Conservation (phyloP, 2,888 invertebrate species). For the Platerodrilus igneus region DNA sequence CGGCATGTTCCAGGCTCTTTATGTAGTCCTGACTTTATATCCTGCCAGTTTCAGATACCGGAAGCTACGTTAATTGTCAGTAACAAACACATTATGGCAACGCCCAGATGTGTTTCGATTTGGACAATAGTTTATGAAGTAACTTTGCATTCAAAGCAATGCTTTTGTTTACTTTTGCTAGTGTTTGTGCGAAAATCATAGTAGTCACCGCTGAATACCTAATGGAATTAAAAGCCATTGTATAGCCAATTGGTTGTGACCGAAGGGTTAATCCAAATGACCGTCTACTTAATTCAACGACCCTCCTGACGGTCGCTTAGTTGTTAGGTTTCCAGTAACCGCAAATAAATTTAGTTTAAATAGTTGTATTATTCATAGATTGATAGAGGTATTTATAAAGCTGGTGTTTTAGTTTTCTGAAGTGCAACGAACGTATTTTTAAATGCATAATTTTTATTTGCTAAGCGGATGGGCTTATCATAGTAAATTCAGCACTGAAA, state of each 20-base stretch:
- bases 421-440: too few species aligned
- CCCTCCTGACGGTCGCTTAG: constrained; percentile 22
- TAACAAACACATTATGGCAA: constrained; percentile 13
- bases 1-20: constrained; percentile 29
- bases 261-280: constrained; percentile 20
- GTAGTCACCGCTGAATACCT: constrained; percentile 7
- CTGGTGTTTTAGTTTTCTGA: too few species aligned
- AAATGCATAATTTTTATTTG: too few species aligned
- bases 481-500: too few species aligned
- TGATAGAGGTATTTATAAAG: too few species aligned
- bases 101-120: constrained; percentile 12
- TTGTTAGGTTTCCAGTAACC: constrained; percentile 19
- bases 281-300: constrained; percentile 18
- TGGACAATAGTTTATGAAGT: neutral
- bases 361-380: constrained; percentile 20
- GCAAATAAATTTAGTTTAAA: constrained; percentile 24
- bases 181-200: constrained; percentile 4
- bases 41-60: constrained; percentile 28
- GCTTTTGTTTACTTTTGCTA: constrained; percentile 4
- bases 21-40: constrained; percentile 28
- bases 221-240: constrained; percentile 10
- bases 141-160: neutral
- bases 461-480: too few species aligned
- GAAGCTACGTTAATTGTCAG: constrained; percentile 31
- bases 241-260: constrained; percentile 14